phyloP scores from a whole-genome alignment of 2,797 vertebrate species.

The Megalops cyprinoides region DNA sequence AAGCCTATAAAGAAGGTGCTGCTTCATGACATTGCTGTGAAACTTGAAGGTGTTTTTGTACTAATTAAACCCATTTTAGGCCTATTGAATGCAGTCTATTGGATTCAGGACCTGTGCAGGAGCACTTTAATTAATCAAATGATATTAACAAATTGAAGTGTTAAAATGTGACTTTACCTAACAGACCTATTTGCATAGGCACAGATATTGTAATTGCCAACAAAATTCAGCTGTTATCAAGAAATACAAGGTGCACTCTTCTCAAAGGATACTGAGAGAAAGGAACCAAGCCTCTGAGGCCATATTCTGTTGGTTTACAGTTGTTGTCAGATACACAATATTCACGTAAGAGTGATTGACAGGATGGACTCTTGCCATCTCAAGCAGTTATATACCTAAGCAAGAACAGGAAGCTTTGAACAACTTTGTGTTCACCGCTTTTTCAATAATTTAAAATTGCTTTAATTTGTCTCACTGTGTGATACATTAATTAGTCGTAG shows the following conservation, averaged over 20 bases:
- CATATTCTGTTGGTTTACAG: no score
- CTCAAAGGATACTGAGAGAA: no score
- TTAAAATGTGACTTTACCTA: no score
- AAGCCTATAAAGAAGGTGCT: neutral
- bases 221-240: no score
- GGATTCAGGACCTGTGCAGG: neutral
- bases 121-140: neutral
- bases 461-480: conserved; percentile 30
- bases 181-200: no score
- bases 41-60: neutral
- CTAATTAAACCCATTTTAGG: neutral
- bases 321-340: conserved; percentile 26
- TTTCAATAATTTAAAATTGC: conserved; percentile 48
- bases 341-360: conserved; percentile 59
- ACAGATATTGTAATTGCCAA: no score
- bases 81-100: neutral
- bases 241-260: no score
- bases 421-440: conserved; percentile 30
- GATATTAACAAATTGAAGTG: no score
- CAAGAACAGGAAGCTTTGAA: conserved; percentile 32
- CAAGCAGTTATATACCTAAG: conserved; percentile 50
- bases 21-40: neutral
- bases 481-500: conserved; percentile 48
- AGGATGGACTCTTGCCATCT: conserved; percentile 46
- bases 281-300: no score